Percentiles rank a stretch among this genome's conserved stretches.
These are phyloP conservation scores for Nymphicus hollandicus DNA, from an alignment of 2,113 vertebrate genomes.

Conservation along the genomic window DNA sequence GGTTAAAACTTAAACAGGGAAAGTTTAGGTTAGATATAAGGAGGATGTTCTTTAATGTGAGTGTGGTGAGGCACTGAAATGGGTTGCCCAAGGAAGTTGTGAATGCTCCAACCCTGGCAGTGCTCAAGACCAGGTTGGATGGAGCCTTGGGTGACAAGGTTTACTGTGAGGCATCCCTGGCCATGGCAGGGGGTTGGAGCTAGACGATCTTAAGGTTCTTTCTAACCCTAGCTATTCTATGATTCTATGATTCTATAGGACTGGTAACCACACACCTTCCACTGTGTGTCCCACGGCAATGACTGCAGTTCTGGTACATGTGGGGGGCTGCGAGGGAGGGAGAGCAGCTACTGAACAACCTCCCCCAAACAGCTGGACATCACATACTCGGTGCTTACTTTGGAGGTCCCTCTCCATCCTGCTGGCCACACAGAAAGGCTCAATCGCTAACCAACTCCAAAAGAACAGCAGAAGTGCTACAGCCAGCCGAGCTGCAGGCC, in stretches of 20 bases:
- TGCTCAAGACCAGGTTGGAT: neutral
- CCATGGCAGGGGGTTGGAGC: neutral
- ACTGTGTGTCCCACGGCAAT: neutral
- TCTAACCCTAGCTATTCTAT: neutral
- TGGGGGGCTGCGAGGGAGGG: neutral
- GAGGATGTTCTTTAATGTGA: neutral
- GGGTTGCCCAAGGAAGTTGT: neutral
- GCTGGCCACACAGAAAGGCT: neutral
- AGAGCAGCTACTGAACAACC: neutral
- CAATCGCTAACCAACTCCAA: neutral
- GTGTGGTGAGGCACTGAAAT: neutral
- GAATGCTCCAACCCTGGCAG: neutral
- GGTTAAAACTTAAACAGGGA: neutral
- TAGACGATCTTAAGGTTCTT: neutral
- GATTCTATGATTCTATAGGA: neutral
- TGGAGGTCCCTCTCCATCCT: neutral
- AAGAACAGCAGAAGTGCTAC: neutral
- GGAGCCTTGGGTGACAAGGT: neutral
- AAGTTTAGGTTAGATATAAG: neutral
- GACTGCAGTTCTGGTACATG: neutral
- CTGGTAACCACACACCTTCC: neutral
- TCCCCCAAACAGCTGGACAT: neutral
- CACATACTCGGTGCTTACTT: rapidly evolving
- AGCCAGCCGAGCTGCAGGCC: neutral
- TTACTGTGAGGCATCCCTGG: neutral